Percentiles rank a stretch among this genome's conserved stretches.
phyloP scores from a whole-genome alignment of 1,140 invertebrate genomes.

The Caenorhabditis latens region DNA sequence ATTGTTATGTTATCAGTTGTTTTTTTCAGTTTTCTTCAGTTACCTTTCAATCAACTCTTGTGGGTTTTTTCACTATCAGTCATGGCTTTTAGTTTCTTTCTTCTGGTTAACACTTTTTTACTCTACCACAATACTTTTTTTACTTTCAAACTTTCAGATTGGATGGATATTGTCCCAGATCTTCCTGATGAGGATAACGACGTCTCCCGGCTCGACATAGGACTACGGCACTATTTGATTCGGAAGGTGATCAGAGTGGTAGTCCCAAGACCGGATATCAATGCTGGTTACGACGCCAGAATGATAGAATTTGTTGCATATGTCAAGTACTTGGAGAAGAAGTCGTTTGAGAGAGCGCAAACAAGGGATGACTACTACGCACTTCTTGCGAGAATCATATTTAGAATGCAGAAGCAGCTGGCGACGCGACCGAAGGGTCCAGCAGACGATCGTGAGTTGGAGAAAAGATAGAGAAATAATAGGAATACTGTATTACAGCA shows the following conservation, averaged over 20 bases:
- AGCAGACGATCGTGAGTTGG: slow-evolving; percentile 1
- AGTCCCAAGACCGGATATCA: neutral
- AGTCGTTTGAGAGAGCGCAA: slow-evolving; percentile 13
- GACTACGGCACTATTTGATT: neutral
- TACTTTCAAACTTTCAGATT: too few species aligned
- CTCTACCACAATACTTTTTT: too few species aligned
- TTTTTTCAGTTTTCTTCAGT: neutral
- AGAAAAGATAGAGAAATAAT: neutral
- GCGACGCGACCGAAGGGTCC: neutral
- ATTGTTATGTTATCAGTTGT: neutral
- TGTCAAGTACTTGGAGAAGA: slow-evolving; percentile 17
- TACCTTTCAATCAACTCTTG: neutral
- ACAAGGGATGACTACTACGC: slow-evolving; percentile 36
- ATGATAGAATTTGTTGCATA: slow-evolving; percentile 7
- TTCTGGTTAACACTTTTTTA: neutral
- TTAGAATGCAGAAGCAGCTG: neutral
- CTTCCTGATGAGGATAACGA: neutral
- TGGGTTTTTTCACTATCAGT: too few species aligned
- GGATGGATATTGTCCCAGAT: neutral
- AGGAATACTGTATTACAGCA: neutral
- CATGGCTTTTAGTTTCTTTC: neutral
- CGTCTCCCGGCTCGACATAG: neutral
- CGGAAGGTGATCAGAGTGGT: neutral
- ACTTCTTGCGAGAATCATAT: neutral
- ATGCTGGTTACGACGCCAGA: neutral